Conservation (phyloP, 2,888 invertebrate genomes). For the Athetis lepigone region DNA sequence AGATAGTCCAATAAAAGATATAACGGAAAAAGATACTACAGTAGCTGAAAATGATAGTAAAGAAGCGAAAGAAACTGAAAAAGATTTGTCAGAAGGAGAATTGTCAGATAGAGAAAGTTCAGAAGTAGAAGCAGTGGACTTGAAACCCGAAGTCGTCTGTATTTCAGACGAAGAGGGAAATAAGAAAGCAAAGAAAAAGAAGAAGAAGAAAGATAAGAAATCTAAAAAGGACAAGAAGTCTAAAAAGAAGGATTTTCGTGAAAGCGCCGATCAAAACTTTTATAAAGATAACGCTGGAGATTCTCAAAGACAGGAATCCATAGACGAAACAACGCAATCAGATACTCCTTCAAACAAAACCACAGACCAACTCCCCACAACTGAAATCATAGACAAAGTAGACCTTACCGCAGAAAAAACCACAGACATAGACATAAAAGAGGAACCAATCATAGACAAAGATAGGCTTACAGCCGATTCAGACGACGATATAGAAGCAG, state of each 20-base stretch:
- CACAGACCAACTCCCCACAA: background rate
- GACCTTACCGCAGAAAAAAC: conserved; percentile 26
- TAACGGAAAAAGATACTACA: no score
- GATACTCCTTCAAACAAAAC: conserved; percentile 4
- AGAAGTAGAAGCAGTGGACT: conserved; percentile 78
- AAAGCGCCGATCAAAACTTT: conserved; percentile 79
- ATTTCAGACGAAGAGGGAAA: conserved; percentile 85
- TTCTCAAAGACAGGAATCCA: background rate
- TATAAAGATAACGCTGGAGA: conserved; percentile 62
- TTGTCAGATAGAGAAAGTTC: conserved; percentile 78
- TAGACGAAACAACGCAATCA: background rate
- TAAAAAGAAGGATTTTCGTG: conserved; percentile 83
- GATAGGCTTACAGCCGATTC: background rate
- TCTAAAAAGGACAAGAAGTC: conserved; percentile 73
- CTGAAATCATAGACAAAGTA: conserved; percentile 27
- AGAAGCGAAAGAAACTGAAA: conserved; percentile 38
- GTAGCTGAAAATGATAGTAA: conserved; percentile 22
- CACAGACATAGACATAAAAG: conserved; percentile 15
- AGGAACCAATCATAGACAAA: conserved; percentile 34
- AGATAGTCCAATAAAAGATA: background rate
- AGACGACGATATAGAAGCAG: conserved; percentile 64
- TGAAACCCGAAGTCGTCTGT: conserved; percentile 87
- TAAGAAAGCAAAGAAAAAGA: conserved; percentile 80
- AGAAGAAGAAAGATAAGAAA: conserved; percentile 82
- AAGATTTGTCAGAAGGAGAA: conserved; percentile 80